A percentile compares a stretch with the other conserved stretches of the same genome.
Conservation (phyloP, 1,140 invertebrate genomes). For the Euura lappo region DNA sequence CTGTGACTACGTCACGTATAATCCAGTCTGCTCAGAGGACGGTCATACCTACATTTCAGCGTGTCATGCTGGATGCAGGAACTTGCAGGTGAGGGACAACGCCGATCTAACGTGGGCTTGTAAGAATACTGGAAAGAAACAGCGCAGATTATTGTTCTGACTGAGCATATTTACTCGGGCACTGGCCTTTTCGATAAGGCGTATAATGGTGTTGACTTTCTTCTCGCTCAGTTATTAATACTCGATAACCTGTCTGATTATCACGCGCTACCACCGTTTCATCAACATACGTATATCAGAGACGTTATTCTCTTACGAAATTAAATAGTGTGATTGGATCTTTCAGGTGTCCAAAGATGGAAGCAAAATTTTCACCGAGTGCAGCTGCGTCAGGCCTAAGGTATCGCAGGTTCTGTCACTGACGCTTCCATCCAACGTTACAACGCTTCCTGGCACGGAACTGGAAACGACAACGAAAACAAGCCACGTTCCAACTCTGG, state of each 20-base stretch:
- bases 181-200: too few relatives aligned
- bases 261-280: too few relatives aligned
- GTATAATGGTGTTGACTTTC: too few relatives aligned
- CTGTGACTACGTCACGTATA: constrained; percentile 73
- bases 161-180: too few relatives aligned
- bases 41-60: constrained; percentile 71
- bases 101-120: too few relatives aligned
- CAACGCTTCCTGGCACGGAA: not conserved
- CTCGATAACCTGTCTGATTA: too few relatives aligned
- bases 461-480: constrained; percentile 12
- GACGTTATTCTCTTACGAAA: too few relatives aligned
- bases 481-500: constrained; percentile 34
- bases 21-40: constrained; percentile 70
- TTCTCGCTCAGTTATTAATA: too few relatives aligned
- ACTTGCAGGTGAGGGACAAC: constrained; percentile 40
- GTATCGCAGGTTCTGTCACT: constrained; percentile 31
- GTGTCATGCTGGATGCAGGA: constrained; percentile 72
- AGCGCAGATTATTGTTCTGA: too few relatives aligned
- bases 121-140: too few relatives aligned
- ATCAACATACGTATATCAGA: too few relatives aligned
- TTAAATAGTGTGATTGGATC: too few relatives aligned
- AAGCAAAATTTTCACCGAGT: constrained; percentile 59
- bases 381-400: constrained; percentile 59
- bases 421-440: constrained; percentile 28
- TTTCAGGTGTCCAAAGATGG: constrained; percentile 31